Evolutionary conservation across 1,140 invertebrate genomes (phyloP), one percentile per base, ranked within the genome.

Genomic region (Teleogryllus occipitalis): DNA sequence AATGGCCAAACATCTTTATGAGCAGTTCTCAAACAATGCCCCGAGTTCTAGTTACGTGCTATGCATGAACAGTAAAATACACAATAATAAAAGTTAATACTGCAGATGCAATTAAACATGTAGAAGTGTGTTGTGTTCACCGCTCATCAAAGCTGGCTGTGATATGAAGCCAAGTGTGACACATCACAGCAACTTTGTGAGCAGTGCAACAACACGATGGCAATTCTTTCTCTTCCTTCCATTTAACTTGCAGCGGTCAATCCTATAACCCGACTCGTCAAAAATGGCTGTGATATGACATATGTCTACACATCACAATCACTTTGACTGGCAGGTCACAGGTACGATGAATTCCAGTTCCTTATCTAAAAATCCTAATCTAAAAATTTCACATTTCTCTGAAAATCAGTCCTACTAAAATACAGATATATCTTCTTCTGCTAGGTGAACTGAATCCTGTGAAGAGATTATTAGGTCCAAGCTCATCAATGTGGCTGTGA

Each of bases 231-330:
- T 21, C 76, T 3, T 18, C 14, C 15, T 7, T 47, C 15, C 18
- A 14, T 10, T 54, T n/a, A 12, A 77, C 12, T 7, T 48, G 12
- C 47, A 7, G 76, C n/a, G 14, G 8, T 7, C 8, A 12, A 7
- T 48, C 76, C 76, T 47, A 77, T 86, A 87, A 89, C 89, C 88
- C 86, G 92, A 92, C 90, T 92, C 92, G 92, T 93, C 92, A 93
- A 93, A 92, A 92, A 93, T 93, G 92, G 92, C 93, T 94, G 93
- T 94, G 94, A 95, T 95, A 95, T 94, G 93, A 91, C 78, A 86
- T 84, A 86, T 82, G 85, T 83, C 87, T 87, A 92, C 92, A 93
- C 91, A 92, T 90, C 93, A 93, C 93, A 93, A 90, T 91, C 92
- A 93, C 90, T 92, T 93, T 94, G 91, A 92, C 91, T 89, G 82